Evolutionary conservation across 2,888 invertebrate genomes (phyloP).

Genomic region (Scotopteryx bipunctaria): DNA sequence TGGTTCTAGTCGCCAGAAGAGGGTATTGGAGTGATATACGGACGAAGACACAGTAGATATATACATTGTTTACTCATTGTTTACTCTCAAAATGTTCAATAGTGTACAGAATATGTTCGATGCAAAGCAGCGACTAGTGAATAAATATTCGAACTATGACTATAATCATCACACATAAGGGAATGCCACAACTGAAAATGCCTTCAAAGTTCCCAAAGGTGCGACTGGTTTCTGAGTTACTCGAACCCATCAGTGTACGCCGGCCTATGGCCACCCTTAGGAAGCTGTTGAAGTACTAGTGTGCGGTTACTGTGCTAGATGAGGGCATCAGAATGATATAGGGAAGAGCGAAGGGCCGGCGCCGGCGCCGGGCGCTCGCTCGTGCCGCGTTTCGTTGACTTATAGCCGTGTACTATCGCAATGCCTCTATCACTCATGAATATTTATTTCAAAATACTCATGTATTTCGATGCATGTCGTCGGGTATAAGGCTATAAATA

Average conservation of each 20-base stretch:
- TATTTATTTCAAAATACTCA: conserved; percentile 74
- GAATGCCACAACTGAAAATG: too few relatives aligned
- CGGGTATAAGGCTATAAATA: conserved; percentile 70
- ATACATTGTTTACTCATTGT: too few relatives aligned
- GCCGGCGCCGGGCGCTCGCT: conserved; percentile 46
- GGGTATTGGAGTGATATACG: conserved; percentile 38
- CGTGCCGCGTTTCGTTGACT: conserved; percentile 74
- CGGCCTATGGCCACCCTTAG: too few relatives aligned
- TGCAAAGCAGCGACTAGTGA: not conserved
- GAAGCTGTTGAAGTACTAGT: conserved; percentile 2
- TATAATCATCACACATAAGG: too few relatives aligned
- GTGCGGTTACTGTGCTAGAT: conserved; percentile 32
- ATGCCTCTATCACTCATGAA: conserved; percentile 81
- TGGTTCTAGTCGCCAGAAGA: conserved; percentile 62
- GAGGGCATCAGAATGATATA: conserved; percentile 52
- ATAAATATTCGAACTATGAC: not conserved
- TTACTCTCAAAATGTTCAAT: too few relatives aligned
- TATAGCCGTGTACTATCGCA: conserved; percentile 78
- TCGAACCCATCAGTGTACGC: too few relatives aligned
- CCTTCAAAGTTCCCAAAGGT: too few relatives aligned
- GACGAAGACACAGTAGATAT: not conserved
- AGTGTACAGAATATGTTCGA: too few relatives aligned
- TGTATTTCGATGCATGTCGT: conserved; percentile 67
- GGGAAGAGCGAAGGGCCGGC: conserved; percentile 43
- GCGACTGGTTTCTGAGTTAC: too few relatives aligned